These are phyloP conservation scores for Hylomyscus alleni DNA, from an alignment of 2,797 vertebrate genomes.

Conservation along the genomic window DNA sequence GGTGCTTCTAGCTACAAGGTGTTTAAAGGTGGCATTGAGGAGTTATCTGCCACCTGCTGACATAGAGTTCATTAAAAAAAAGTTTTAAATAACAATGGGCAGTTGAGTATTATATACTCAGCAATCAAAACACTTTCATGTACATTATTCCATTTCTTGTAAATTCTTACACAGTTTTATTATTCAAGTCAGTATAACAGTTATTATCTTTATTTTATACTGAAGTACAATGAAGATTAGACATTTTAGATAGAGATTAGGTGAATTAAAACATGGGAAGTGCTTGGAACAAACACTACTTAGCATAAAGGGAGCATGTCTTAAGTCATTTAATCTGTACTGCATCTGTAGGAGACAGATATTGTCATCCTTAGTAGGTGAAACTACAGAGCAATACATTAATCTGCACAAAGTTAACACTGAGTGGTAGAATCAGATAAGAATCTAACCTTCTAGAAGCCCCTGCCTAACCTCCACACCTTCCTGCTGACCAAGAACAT, in stretches of 20 bases:
- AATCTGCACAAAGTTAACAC: not conserved
- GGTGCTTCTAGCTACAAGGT: not conserved
- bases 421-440: not conserved
- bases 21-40: not conserved
- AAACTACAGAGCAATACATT: not conserved
- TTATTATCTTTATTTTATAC: slow-evolving; percentile 2
- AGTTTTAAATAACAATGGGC: not conserved
- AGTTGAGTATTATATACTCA: not conserved
- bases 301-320: not conserved
- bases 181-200: not conserved
- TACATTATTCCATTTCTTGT: slow-evolving; percentile 7
- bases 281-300: not conserved
- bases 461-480: not conserved
- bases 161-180: slow-evolving; percentile 9
- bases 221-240: slow-evolving; percentile 14
- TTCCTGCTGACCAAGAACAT: not conserved
- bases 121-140: not conserved
- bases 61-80: slow-evolving; percentile 24
- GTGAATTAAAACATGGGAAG: not conserved
- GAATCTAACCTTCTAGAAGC: not conserved
- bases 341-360: not conserved
- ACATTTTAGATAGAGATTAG: not conserved
- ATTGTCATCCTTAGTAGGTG: slow-evolving; percentile 14
- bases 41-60: not conserved
- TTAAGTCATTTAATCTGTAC: slow-evolving; percentile 6